Evolutionary conservation across 2,797 vertebrate genomes (phyloP).

Genomic region (Lepilemur ruficaudatus): DNA sequence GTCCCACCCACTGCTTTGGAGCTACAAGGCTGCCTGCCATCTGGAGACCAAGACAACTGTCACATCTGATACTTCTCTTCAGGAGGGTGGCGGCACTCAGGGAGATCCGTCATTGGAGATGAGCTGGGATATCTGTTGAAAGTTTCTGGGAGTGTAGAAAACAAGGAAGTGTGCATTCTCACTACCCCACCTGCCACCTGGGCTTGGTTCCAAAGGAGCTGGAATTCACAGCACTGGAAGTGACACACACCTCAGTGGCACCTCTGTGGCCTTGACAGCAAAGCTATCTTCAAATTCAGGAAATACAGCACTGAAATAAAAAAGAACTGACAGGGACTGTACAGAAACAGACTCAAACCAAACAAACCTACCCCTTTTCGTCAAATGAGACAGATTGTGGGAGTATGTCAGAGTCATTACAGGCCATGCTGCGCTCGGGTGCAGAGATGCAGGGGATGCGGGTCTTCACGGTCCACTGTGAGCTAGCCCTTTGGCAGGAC

Average conservation of each 20-base stretch:
- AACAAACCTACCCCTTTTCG: neutral
- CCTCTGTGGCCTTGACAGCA: conserved; percentile 37
- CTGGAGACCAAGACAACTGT: neutral
- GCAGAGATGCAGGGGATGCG: neutral
- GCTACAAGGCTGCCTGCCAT: neutral
- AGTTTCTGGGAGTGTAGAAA: neutral
- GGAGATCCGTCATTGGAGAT: neutral
- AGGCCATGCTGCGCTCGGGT: neutral
- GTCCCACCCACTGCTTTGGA: neutral
- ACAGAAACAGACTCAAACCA: neutral
- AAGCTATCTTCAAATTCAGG: conserved; percentile 25
- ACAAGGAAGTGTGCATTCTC: neutral
- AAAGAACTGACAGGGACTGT: neutral
- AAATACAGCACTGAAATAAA: conserved; percentile 35
- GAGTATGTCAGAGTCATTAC: accelerated
- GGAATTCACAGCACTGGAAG: conserved; percentile 28
- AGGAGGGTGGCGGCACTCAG: neutral
- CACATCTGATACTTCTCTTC: neutral
- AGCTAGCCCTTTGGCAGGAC: neutral
- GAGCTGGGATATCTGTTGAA: neutral
- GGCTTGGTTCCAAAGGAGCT: conserved; percentile 8
- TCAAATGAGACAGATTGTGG: neutral
- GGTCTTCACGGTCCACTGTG: neutral
- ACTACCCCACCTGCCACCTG: neutral
- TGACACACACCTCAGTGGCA: neutral